These are phyloP conservation scores for Stenoptilia bipunctidactyla DNA, from an alignment of 2,888 invertebrate species.

Conservation along the genomic window DNA sequence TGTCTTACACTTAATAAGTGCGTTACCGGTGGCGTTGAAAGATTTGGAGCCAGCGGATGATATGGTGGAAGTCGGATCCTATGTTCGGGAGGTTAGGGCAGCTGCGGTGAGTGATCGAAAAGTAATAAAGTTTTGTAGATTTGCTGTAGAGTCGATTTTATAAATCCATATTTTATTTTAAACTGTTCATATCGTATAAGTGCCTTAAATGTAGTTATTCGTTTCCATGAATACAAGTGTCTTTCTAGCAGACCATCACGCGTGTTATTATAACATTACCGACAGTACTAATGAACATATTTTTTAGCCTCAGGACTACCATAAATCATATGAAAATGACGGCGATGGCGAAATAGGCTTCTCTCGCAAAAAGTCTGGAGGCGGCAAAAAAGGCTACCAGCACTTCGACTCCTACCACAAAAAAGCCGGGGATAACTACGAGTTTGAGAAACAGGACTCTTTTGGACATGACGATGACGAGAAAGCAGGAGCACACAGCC, in stretches of 20 bases:
- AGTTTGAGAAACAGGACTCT: slow-evolving; percentile 76
- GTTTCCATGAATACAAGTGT: too few species aligned
- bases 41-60: slow-evolving; percentile 58
- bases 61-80: slow-evolving; percentile 68
- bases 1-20: slow-evolving; percentile 30
- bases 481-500: slow-evolving; percentile 56
- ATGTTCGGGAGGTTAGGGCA: slow-evolving; percentile 68
- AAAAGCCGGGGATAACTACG: slow-evolving; percentile 79
- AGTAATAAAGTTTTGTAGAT: not conserved
- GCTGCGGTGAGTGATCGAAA: slow-evolving; percentile 50
- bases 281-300: too few species aligned
- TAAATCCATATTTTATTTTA: too few species aligned
- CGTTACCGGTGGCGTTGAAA: slow-evolving; percentile 35
- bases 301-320: slow-evolving; percentile 51
- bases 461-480: slow-evolving; percentile 70
- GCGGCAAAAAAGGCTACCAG: slow-evolving; percentile 80
- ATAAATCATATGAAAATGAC: slow-evolving; percentile 72
- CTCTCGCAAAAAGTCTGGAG: slow-evolving; percentile 73
- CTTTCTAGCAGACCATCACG: too few species aligned
- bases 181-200: too few species aligned
- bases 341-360: slow-evolving; percentile 77
- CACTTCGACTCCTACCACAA: slow-evolving; percentile 80
- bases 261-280: too few species aligned
- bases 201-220: too few species aligned
- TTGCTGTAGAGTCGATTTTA: not conserved